Conservation (phyloP, 2,888 invertebrate genomes). For the Scaptomyza flava region DNA sequence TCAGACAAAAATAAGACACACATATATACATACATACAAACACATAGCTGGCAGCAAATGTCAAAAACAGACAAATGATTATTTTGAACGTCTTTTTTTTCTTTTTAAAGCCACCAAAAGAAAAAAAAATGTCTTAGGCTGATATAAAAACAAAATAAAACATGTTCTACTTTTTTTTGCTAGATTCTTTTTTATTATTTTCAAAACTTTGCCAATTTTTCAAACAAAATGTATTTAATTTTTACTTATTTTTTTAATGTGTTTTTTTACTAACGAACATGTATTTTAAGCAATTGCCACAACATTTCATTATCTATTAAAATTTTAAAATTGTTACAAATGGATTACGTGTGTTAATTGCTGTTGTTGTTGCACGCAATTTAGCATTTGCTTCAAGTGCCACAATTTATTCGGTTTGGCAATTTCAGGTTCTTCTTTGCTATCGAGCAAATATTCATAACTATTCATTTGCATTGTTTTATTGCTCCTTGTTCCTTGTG, state of each 20-base stretch:
- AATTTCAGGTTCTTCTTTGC: constrained; percentile 5
- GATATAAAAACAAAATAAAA: not conserved
- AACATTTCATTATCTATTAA: too few relatives aligned
- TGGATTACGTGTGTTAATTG: not conserved
- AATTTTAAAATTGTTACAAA: too few relatives aligned
- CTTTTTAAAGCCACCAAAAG: not conserved
- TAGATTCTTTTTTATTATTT: too few relatives aligned
- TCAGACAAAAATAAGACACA: constrained; percentile 36
- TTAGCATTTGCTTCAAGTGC: constrained; percentile 1
- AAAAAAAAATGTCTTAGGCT: not conserved
- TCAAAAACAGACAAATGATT: constrained; percentile 38
- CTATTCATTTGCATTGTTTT: constrained; percentile 50
- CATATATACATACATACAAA: not conserved
- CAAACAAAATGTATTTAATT: too few relatives aligned
- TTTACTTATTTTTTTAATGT: too few relatives aligned
- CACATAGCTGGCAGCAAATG: constrained; percentile 24
- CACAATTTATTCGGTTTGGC: not conserved
- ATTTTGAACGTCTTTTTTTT: constrained; percentile 1
- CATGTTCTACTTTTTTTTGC: too few relatives aligned
- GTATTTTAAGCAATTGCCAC: too few relatives aligned
- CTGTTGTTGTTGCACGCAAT: not conserved
- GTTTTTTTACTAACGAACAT: too few relatives aligned
- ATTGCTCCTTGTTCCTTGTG: constrained; percentile 23
- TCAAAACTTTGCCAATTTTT: too few relatives aligned
- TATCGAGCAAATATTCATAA: constrained; percentile 45